phyloP scores from a whole-genome alignment of 2,888 invertebrate species.

The Pinctada fucata region DNA sequence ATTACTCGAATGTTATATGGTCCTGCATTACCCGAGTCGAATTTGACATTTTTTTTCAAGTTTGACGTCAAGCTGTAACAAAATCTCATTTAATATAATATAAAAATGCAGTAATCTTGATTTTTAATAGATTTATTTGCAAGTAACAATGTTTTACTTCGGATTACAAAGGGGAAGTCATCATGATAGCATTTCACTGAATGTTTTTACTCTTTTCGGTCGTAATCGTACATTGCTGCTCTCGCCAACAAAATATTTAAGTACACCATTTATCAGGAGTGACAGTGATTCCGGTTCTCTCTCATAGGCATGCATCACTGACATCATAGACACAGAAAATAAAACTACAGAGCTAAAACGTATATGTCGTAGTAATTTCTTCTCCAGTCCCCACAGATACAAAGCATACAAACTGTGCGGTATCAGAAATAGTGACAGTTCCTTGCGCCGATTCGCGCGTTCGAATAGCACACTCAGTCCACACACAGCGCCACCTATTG shows the following conservation, averaged over 20 bases:
- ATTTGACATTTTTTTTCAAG: too few species aligned
- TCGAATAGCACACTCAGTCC: constrained; percentile 62
- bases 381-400: constrained; percentile 53
- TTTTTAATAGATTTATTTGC: too few species aligned
- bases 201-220: constrained; percentile 30
- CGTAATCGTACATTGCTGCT: constrained; percentile 43
- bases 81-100: too few species aligned
- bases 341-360: constrained; percentile 58
- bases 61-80: too few species aligned
- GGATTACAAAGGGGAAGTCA: background rate
- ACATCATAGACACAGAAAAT: constrained; percentile 65
- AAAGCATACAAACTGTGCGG: constrained; percentile 61
- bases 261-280: constrained; percentile 57
- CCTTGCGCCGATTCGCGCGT: constrained; percentile 58
- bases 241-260: constrained; percentile 63
- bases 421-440: constrained; percentile 63
- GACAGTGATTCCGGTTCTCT: constrained; percentile 65
- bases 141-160: too few species aligned
- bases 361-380: constrained; percentile 40
- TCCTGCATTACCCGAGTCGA: too few species aligned
- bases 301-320: constrained; percentile 69
- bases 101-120: too few species aligned
- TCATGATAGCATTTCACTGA: constrained; percentile 48
- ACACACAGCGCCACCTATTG: constrained; percentile 52
- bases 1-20: too few species aligned